Evolutionary conservation across 1,140 invertebrate species (phyloP).

Genomic region (fruit fly (Drosophila melanogaster)): Release_6_plus_ISO1_MT NT_033779.5:21106501-21107000

Average conservation of each 20-base stretch:
- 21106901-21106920: slow-evolving; percentile 75
- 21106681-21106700: no score
- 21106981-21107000: slow-evolving; percentile 29
- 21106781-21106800: slow-evolving; percentile 10
- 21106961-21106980: slow-evolving; percentile 36
- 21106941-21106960: slow-evolving; percentile 17
- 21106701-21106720: no score
- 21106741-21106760: background rate
- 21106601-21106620: no score
- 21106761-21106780: background rate
- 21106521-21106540: slow-evolving; percentile 40
- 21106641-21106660: no score
- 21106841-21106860: slow-evolving; percentile 37
- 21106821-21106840: slow-evolving; percentile 42
- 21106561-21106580: no score
- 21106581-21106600: no score
- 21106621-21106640: no score
- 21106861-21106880: slow-evolving; percentile 43
- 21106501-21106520: slow-evolving; percentile 57
- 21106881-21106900: slow-evolving; percentile 74
- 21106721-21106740: no score
- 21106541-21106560: slow-evolving; percentile 56
- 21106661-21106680: no score
- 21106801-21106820: slow-evolving; percentile 46
- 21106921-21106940: slow-evolving; percentile 71